A percentile compares a stretch with the other conserved stretches of the same genome.
Evolutionary conservation across 2,113 vertebrate genomes (phyloP).

Genomic region (Aix galericulata): DNA sequence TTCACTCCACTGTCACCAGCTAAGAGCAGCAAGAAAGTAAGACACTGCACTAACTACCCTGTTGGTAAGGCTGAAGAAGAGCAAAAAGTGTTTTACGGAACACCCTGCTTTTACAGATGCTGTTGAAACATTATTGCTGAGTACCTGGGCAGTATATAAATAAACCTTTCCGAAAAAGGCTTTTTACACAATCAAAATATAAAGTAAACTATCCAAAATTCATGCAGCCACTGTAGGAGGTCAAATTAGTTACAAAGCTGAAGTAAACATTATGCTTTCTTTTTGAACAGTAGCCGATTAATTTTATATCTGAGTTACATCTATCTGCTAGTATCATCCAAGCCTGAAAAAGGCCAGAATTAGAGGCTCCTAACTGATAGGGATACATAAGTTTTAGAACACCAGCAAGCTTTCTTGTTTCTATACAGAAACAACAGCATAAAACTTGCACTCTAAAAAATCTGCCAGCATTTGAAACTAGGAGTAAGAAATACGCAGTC

Average conservation of each 20-base stretch:
- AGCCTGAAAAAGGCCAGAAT: conserved; percentile 67
- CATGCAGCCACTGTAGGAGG: conserved; percentile 77
- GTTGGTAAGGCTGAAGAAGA: conserved; percentile 28
- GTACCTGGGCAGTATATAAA: conserved; percentile 75
- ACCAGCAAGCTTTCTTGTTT: not conserved
- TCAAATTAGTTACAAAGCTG: conserved; percentile 74
- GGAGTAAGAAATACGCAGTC: not conserved
- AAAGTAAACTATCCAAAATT: conserved; percentile 80
- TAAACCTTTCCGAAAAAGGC: conserved; percentile 72
- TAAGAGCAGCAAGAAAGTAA: conserved; percentile 54
- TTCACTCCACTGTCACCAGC: conserved; percentile 70
- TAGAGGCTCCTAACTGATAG: conserved; percentile 16
- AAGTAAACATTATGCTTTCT: conserved; percentile 72
- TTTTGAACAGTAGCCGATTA: conserved; percentile 71
- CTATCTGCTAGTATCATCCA: conserved; percentile 78
- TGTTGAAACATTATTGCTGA: conserved; percentile 71
- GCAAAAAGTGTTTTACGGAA: conserved; percentile 53
- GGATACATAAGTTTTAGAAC: not conserved
- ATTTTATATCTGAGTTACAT: conserved; percentile 77
- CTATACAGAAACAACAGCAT: not conserved
- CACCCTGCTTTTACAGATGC: conserved; percentile 64
- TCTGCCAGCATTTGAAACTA: not conserved
- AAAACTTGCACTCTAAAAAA: not conserved
- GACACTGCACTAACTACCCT: conserved; percentile 49
- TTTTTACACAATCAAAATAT: conserved; percentile 77